Evolutionary conservation across 2,113 vertebrate species (phyloP), one percentile per base, ranked within the genome.

Genomic region (Gymnogyps californianus): DNA sequence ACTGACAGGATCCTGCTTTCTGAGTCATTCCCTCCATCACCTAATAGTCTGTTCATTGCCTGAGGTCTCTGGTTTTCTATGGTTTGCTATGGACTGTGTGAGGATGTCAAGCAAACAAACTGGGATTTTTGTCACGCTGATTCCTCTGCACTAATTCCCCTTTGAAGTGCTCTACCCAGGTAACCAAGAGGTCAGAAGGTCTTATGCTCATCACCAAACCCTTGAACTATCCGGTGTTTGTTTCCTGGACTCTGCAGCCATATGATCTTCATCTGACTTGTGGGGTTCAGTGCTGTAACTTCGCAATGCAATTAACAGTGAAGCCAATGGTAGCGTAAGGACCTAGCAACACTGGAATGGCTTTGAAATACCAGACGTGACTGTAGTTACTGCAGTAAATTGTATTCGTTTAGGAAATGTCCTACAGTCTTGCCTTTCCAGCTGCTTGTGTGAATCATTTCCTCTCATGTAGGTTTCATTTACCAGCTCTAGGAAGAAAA

Each of bases 11-110:
- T 89, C 59, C 83, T 83, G 55, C 55, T 90, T 83, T 95, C 85
- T 87, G 94, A 96, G 93, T 96, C 83, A 91, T 89, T 96, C 69
- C 65, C 86, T 97, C 91, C 86, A 90, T 92, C 89, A 69, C 91
- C 67, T 90, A 90, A 95, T 86, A 81, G 31, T 34, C 64, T 77
- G 51, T 12, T 94, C 72, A 1, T 49, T 90, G 96, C 86, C 86
- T n/a, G 49, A 72, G 64, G 36, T 94, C 59, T 71, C 86, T 95
- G 76, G 15, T 85, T 85, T 89, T 85, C 61, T 65, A 10, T 55
- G 38, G 13, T 70, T 94, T 87, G 80, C 80, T 61, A 0, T 28
- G 34, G 78, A 22, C 66, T 93, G 44, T 49, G 85, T 13, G 64
- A 80, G 64, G 64, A 78, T 78, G 80, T 95, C 93, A 94, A 70